phyloP scores from a whole-genome alignment of 2,797 vertebrate genomes.

The Pyrocephalus nanus region DNA sequence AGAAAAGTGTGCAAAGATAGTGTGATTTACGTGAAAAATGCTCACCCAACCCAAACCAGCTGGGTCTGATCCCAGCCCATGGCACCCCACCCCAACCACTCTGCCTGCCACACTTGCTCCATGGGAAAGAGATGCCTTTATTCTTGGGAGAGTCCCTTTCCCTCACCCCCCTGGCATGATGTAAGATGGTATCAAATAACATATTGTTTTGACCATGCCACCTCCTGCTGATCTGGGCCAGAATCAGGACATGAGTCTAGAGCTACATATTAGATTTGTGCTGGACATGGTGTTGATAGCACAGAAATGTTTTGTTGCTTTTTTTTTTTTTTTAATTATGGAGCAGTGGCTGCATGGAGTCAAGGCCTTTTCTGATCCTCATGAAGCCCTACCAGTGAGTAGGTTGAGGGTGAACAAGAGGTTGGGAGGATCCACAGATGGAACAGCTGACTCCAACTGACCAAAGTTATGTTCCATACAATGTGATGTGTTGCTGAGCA shows the following conservation, averaged over 20 bases:
- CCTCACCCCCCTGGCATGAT: accelerated
- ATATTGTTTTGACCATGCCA: background rate
- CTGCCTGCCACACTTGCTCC: background rate
- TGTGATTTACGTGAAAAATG: background rate
- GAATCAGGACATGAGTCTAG: background rate
- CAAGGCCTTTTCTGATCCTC: background rate
- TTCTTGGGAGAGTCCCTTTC: background rate
- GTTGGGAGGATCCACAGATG: background rate
- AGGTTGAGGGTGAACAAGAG: background rate
- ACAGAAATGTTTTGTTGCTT: too few species aligned
- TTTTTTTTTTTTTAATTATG: too few species aligned
- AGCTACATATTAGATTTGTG: background rate
- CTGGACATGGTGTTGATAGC: background rate
- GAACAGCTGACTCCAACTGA: background rate
- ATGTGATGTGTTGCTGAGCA: background rate
- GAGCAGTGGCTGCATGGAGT: background rate
- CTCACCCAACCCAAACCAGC: background rate
- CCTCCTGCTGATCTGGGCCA: background rate
- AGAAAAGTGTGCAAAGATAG: background rate
- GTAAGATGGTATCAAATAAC: background rate
- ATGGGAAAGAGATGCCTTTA: background rate
- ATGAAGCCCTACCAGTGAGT: background rate
- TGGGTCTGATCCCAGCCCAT: background rate
- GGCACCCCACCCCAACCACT: background rate
- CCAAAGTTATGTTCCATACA: background rate